Evolutionary conservation across 2,113 vertebrate species (phyloP), one percentile per base, ranked within the genome.

Genomic region (Xiphophorus hellerii): DNA sequence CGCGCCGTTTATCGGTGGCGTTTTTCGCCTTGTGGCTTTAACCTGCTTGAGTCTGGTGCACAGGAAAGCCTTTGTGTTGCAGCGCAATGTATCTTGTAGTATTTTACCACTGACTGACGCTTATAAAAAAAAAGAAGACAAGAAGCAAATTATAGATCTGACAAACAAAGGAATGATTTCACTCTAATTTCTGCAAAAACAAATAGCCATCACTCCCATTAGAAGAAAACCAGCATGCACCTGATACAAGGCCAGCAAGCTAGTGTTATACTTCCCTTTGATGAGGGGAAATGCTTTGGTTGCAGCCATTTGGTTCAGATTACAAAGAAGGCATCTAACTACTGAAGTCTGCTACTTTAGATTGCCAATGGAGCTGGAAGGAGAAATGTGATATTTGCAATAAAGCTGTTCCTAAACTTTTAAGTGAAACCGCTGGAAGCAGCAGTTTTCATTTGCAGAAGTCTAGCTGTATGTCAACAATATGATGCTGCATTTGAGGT

Each of bases 11-110:
- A 69, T 66, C 76, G 9, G 64, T 74, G 68, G 25, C 67, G 35
- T 78, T 39, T 54, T 78, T 86, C 61, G 64, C 66, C 2, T 31
- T 90, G 84, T 74, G 85, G 83, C 80, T 87, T 72, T 58, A 84
- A 84, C 76, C 66, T 81, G 83, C 74, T 78, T 70, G 51, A 80
- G 37, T 74, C 62, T 31, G 48, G 64, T 70, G 66, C 29, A 9
- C 1, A 62, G 77, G 73, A 4, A 58, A 73, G 62, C 33, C 33
- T 78, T 74, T 84, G 30, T 81, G 74, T 69, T 66, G 30, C 54
- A 39, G n/a, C 0, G 15, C 33, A 5, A 10, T 6, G 5, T 75
- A 30, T 68, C 31, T 27, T 72, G 39, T 80, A 27, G 54, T 62
- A 65, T 60, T 69, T 71, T 35, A 61, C 20, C 66, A 27, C 28